Base-by-base conservation (phyloP, 2,888 invertebrate genomes). In the Epinotia nisella region DNA sequence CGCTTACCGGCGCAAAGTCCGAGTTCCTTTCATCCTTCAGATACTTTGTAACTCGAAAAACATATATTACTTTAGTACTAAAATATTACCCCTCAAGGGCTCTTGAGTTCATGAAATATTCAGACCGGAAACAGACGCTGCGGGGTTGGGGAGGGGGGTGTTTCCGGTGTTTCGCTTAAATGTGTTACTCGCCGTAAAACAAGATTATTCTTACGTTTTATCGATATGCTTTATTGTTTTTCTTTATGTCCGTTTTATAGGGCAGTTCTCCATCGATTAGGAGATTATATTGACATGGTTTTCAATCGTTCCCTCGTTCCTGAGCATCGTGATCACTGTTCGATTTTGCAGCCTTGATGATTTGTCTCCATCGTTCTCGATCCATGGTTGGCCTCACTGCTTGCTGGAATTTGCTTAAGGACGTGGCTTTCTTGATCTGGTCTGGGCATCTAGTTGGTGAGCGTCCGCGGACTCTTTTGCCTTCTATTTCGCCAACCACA, bases 41-140 rank as follows among this genome's bases (percentile, higher is more conserved):
- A 5, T 53, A 73, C 69, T 73, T 64, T 64, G 41, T 64, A 64
- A 69, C 67, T 61, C 64, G 19, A 58, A 69, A 73, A 68, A 73
- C 72, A 69, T 68, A 69, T 68, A 72, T 68, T 69, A 69, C 62
- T 68, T 72, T 56, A 29, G 11, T 62, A 68, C 49, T 73, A 64
- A 73, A 73, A 68, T 73, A 73, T 73, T 59, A 68, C 73, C 64
- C 68, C 58, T 73, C 59, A 51, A 68, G 62, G 64, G 58, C 49
- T 41, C 39, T 68, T 51, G 49, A 64, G 68, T 73, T 78, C 74
- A 75, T 78, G 68, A 77, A 78, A 78, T 76, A 78, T 78, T 78
- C 78, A 79, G 70, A 75, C 76, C 79, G 79, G 79, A 79, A 77
- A 74, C 72, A 58, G 70, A 64, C 71, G 70, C 69, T 71, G 39